phyloP scores from a whole-genome alignment of 2,113 vertebrate genomes.

The Numida meleagris region DNA sequence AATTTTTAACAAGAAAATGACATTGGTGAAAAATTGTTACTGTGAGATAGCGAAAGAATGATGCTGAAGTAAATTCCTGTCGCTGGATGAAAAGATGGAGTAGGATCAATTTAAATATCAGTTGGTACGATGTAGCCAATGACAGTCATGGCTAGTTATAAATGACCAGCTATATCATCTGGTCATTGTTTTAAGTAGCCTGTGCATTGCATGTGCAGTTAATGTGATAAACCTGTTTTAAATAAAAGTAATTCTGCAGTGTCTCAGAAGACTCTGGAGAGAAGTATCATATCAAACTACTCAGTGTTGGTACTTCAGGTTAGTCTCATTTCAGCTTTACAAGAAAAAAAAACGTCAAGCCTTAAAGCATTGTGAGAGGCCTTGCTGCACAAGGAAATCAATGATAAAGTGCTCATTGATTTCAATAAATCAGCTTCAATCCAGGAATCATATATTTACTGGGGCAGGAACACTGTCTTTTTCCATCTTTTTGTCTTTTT shows the following conservation, averaged over 20 bases:
- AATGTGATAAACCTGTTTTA: constrained; percentile 3
- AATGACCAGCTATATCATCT: neutral
- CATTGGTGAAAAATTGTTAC: constrained; percentile 9
- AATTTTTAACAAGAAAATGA: neutral
- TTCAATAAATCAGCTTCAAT: constrained; percentile 24
- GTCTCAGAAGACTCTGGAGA: neutral
- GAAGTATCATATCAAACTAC: neutral
- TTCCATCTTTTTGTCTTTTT: constrained; percentile 3
- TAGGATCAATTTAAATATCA: neutral
- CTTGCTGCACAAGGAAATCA: constrained; percentile 21
- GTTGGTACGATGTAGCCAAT: neutral
- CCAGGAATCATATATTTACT: neutral
- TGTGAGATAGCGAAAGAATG: neutral
- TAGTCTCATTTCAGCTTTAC: constrained; percentile 29
- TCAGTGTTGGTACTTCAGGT: neutral
- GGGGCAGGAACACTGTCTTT: neutral
- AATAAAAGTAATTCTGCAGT: neutral
- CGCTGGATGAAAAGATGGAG: neutral
- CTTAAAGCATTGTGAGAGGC: neutral
- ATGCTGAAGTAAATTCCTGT: constrained; percentile 10
- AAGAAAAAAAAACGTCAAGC: constrained; percentile 26
- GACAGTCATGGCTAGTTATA: neutral
- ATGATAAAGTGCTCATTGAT: constrained; percentile 20
- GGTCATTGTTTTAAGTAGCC: neutral
- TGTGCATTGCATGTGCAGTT: neutral